Base-by-base conservation (phyloP, 1,140 invertebrate genomes). In the Zaprionus ornatus region DNA sequence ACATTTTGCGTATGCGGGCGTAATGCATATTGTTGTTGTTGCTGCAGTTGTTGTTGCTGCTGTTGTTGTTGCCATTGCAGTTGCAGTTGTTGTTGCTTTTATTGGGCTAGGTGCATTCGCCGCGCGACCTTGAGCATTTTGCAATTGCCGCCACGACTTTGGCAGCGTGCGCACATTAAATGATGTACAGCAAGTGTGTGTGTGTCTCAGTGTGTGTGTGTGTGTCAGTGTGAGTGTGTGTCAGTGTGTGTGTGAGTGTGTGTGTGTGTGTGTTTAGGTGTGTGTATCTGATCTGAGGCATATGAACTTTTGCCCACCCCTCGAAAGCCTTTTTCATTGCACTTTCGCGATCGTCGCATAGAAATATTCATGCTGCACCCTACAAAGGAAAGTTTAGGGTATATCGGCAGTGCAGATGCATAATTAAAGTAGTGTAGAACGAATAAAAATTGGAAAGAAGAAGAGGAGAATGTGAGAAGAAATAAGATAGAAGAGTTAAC, bases 121-220 rank as follows among this genome's bases (percentile, higher is more conserved):
- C 77, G 80, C 69, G 59, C 73, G 84, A 86, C 83, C 83, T 86
- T 86, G 83, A 86, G 71, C 73, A 74, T 77, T 59, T 75, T 64
- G 56, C 60, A 77, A 68, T 77, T 78, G 79, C 67, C 85, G 79
- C 67, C 85, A 60, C 67, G 55, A 75, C 73, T 79, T 86, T 86
- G 83, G 72, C 83, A 79, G 66, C 76, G 77, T 83, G 84, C 84
- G 80, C 83, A 84, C 73, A 80, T 80, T 65, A 80, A 85, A 84
- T 71, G 27, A 67, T 25, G 37, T 65, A 67, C 23, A 21, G 52
- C 55, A n/a, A 40, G 61, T 32, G 10, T 48, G 52, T 2, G n/a
- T 35, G 19, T 19, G 29, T 35, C 17, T 37, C 10, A 13, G 40
- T 45, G 40, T 10, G 13, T 63, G n/a, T 67, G 19, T 23, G 35